These are phyloP conservation scores for Caenorhabditis auriculariae DNA, from an alignment of 2,888 invertebrate genomes.

Conservation along the genomic window DNA sequence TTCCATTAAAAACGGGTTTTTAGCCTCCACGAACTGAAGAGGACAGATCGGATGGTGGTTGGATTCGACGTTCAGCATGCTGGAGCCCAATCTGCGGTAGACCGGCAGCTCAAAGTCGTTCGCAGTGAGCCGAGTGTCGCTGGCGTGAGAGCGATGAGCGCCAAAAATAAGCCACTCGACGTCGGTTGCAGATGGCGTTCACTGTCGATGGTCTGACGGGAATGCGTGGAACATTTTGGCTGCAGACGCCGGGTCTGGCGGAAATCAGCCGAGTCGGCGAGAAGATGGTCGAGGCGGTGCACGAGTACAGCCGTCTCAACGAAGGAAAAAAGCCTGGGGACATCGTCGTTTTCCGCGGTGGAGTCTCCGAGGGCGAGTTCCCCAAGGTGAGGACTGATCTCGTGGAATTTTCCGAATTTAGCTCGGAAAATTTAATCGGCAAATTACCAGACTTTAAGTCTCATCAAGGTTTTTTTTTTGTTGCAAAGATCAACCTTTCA, in stretches of 20 bases:
- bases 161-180: neutral
- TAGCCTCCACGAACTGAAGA: constrained; percentile 15
- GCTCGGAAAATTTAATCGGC: too few species aligned
- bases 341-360: constrained; percentile 40
- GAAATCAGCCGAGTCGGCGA: constrained; percentile 6
- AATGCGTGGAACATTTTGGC: constrained; percentile 23
- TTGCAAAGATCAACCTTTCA: neutral
- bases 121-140: constrained; percentile 35
- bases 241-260: constrained; percentile 19
- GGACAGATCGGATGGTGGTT: constrained; percentile 30
- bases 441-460: too few species aligned
- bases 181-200: constrained; percentile 18
- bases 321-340: constrained; percentile 25
- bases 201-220: constrained; percentile 10
- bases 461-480: too few species aligned
- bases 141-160: constrained; percentile 26
- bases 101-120: constrained; percentile 12
- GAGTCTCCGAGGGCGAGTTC: constrained; percentile 42
- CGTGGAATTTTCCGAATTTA: too few species aligned
- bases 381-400: constrained; percentile 23
- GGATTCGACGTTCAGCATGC: constrained; percentile 44
- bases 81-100: constrained; percentile 28
- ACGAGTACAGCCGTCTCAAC: constrained; percentile 2
- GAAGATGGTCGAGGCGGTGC: constrained; percentile 11
- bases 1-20: constrained; percentile 2